phyloP scores from a whole-genome alignment of 2,113 vertebrate genomes.

The Chrysemys picta region DNA sequence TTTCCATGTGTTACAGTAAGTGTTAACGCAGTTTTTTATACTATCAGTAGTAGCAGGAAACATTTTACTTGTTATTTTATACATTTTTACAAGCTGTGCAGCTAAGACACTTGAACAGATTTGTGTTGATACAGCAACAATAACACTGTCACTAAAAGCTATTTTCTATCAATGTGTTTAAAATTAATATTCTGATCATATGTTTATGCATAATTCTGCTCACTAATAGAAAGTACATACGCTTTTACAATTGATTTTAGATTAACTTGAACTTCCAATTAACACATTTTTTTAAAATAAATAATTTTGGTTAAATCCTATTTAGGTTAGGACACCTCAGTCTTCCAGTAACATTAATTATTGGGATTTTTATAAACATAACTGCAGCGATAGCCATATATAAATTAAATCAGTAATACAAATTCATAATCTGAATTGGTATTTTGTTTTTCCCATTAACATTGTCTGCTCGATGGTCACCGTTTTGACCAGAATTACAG shows the following conservation, averaged over 20 bases:
- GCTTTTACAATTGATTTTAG: not conserved
- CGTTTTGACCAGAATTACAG: not conserved
- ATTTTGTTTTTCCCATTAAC: not conserved
- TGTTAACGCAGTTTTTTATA: not conserved
- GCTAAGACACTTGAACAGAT: rapidly evolving
- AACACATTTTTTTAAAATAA: not conserved
- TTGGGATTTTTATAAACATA: not conserved
- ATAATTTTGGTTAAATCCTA: not conserved
- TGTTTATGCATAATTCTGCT: not conserved
- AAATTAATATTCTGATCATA: not conserved
- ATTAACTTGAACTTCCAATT: not conserved
- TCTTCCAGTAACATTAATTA: not conserved
- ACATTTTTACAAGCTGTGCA: not conserved
- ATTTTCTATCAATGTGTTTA: not conserved
- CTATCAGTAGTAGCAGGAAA: not conserved
- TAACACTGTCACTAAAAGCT: not conserved
- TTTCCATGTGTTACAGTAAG: not conserved
- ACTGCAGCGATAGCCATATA: not conserved
- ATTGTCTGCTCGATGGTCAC: not conserved
- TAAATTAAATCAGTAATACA: not conserved
- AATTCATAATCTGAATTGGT: not conserved
- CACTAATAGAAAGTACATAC: not conserved
- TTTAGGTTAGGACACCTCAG: not conserved
- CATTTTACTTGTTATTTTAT: not conserved
- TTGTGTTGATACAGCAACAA: not conserved